Percentiles rank a stretch among this genome's conserved stretches.
Conservation (phyloP, 1,140 invertebrate genomes). For the Hycleus phaleratus region DNA sequence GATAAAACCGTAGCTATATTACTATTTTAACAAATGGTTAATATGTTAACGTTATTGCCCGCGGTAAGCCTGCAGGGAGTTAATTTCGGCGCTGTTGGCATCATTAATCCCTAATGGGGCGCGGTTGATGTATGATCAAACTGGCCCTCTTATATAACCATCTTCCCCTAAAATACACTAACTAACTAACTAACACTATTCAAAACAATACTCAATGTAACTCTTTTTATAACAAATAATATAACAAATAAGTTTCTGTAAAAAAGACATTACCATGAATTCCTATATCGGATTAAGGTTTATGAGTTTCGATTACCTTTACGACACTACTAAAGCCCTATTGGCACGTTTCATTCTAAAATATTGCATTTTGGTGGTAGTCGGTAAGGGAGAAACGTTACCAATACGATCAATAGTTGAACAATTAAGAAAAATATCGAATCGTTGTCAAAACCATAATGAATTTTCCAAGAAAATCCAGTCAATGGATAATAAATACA, state of each 20-base stretch:
- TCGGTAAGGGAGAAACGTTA: too few species aligned
- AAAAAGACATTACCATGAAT: constrained; percentile 27
- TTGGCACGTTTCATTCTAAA: constrained; percentile 32
- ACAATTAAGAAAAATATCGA: too few species aligned
- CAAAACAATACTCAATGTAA: too few species aligned
- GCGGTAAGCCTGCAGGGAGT: constrained; percentile 42
- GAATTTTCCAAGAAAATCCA: too few species aligned
- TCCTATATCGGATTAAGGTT: constrained; percentile 34
- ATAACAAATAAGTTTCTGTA: not conserved
- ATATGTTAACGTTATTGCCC: constrained; percentile 43
- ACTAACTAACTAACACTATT: too few species aligned
- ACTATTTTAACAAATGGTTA: constrained; percentile 44
- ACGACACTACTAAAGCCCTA: constrained; percentile 33
- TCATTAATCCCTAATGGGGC: constrained; percentile 45
- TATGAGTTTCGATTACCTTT: constrained; percentile 40
- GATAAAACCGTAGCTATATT: constrained; percentile 29
- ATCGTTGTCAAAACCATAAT: too few species aligned
- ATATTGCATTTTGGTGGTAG: constrained; percentile 27
- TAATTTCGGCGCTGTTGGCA: constrained; percentile 42
- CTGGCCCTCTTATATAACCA: constrained; percentile 16
- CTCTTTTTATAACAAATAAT: too few species aligned
- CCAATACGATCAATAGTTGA: too few species aligned
- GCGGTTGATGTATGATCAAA: constrained; percentile 41
- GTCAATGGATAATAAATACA: too few species aligned
- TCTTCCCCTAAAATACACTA: too few species aligned